Evolutionary conservation across 1,140 invertebrate genomes (phyloP), one percentile per base, ranked within the genome.

Genomic region (Halyomorpha halys): DNA sequence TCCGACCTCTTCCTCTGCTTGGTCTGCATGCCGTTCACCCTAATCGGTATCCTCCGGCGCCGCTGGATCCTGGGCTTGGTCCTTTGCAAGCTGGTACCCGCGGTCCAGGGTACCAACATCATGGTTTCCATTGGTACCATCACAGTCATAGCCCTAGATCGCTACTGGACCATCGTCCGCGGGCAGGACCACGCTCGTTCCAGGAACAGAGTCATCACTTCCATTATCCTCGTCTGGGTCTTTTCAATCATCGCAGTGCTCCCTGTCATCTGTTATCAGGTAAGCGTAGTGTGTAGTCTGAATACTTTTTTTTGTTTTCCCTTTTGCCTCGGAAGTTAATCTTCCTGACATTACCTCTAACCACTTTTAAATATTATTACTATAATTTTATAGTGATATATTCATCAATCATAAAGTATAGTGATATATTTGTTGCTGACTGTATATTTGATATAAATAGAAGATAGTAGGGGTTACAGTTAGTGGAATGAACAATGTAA

Each of bases 61-160:
- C 66, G 71, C 27, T 77, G 75, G 75, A 72, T 70, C 1, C 67
- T 78, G 18, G 76, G 76, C 0, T 30, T 65, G 15, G 64, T 78
- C 63, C 75, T 82, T 69, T 83, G 81, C 70, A 81, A 82, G 72
- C 71, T 81, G 44, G 76, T 80, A 18, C 78, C 79, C 4, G 77
- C 73, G n/a, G 64, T 76, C 0, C 68, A 71, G 44, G 81, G 79
- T 8, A 77, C 78, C 21, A 82, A 82, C 68, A 78, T 83, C 15
- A 80, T 82, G 66, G 80, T 83, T 5, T 80, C 80, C 0, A 79
- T 80, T 8, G 79, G 79, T 18, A 82, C 80, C 59, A 82, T 83
- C 30, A 81, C 80, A 0, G 81, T 78, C 18, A 83, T 83, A 21
- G 81, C 82, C 2, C 70, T 83, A 0, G 81, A 83, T 69, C 74